Percentiles rank a stretch among this genome's conserved stretches.
Evolutionary conservation across 2,113 vertebrate genomes (phyloP).

Genomic region (Ceyx margarethae): DNA sequence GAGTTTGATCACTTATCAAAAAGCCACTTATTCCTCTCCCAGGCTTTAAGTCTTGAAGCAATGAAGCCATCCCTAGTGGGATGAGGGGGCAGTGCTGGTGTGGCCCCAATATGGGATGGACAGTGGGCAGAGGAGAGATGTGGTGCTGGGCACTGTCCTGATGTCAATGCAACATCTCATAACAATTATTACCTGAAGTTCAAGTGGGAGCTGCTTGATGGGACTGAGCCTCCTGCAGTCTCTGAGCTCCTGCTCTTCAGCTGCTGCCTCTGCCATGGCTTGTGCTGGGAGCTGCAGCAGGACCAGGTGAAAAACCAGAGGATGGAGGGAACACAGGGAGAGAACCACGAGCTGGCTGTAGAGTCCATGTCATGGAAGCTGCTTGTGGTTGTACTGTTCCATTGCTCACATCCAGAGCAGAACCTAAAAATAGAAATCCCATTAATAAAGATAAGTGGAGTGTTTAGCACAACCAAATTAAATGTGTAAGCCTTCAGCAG

Average conservation of each 20-base stretch:
- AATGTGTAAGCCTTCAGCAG: conserved; percentile 15
- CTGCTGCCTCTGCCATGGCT: background rate
- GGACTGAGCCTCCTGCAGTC: background rate
- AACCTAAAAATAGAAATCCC: conserved; percentile 43
- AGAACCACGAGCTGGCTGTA: background rate
- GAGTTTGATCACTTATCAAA: background rate
- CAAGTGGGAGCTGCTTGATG: background rate
- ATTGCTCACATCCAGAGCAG: background rate
- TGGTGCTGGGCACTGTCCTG: background rate
- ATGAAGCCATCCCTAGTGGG: background rate
- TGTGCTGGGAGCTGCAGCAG: background rate
- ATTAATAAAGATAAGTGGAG: conserved; percentile 39
- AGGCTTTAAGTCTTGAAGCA: background rate
- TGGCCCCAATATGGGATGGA: background rate
- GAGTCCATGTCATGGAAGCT: background rate
- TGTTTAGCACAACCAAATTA: conserved; percentile 25
- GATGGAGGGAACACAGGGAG: background rate
- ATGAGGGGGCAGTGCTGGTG: background rate
- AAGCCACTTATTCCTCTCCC: background rate
- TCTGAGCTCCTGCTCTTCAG: background rate
- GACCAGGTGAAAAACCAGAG: background rate
- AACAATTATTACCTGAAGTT: background rate
- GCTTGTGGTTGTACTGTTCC: background rate
- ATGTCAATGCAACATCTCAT: background rate
- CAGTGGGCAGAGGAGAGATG: background rate